Base-by-base conservation (phyloP, 2,797 vertebrate species). In the Myotis vivesi region DNA sequence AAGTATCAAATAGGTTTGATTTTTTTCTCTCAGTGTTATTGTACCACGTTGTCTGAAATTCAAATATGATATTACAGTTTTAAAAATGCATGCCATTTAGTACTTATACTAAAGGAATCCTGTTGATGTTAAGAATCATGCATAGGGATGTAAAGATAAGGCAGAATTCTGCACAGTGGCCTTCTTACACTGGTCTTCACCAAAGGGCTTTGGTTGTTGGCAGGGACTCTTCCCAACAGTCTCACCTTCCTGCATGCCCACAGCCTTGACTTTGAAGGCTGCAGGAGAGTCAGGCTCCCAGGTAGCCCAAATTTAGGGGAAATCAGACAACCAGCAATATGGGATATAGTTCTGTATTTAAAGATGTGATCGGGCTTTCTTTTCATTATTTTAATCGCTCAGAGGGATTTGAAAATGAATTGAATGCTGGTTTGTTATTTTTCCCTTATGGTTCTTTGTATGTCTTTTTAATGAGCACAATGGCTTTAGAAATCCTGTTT, bases 381-480 rank as follows among this genome's bases (percentile, higher is more conserved):
- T 87, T 95, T 38, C 17, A 96, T 46, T 93, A 5, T 11, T 30
- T 94, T 82, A 83, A 86, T 96, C 75, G 25, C 46, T 94, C 57
- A 19, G 80, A 91, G 79, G 19, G 75, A 68, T 87, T 77, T 94
- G 38, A 79, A 94, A 96, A 93, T 92, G 71, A 96, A 81, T 55
- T 55, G 59, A 71, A 25, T 8, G 20, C 17, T 95, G 49, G 76
- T 90, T 96, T 92, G 41, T 71, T 95, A 95, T 95, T 87, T 83
- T 89, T 9, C 28, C 55, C 17, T 51, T 20, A 33, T 15, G 38
- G 49, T 51, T 87, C 49, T 17, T 25, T 25, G 7, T 95, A 92
- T 94, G 51, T 51, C 79, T 96, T 95, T 87, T 94, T 85, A 75
- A 89, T 16, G 94, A 95, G 69, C 28, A 20, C 3, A 8, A 36